Conservation (phyloP, 1,140 invertebrate genomes). For the Chelonus insularis region DNA sequence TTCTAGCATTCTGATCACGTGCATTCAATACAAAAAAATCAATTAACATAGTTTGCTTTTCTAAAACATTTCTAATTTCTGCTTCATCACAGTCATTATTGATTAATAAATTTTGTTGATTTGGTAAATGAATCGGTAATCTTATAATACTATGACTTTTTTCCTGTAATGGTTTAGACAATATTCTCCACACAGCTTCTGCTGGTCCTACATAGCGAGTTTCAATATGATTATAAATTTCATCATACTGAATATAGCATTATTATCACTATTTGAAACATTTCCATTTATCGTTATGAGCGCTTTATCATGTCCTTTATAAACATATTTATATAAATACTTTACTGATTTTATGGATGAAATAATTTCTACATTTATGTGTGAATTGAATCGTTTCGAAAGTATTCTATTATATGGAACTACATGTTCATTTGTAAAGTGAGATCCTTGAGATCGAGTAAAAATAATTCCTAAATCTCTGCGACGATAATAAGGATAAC, state of each 20-base stretch:
- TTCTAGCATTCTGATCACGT: no score
- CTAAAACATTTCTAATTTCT: no score
- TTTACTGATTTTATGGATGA: constrained; percentile 11
- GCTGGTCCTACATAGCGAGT: neutral
- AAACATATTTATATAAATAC: constrained; percentile 21
- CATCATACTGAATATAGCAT: neutral
- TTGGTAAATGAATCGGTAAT: neutral
- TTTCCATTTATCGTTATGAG: neutral
- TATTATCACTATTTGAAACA: neutral
- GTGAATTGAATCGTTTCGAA: constrained; percentile 8
- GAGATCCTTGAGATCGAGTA: neutral
- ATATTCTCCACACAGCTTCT: neutral
- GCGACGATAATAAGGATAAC: neutral
- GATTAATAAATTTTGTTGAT: neutral
- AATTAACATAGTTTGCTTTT: no score
- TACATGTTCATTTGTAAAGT: constrained; percentile 4
- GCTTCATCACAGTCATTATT: neutral
- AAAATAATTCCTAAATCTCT: constrained; percentile 1
- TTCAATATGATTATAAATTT: constrained; percentile 1
- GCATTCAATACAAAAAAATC: no score
- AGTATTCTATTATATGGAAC: constrained; percentile 20
- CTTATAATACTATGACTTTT: neutral
- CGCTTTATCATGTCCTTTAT: constrained; percentile 14
- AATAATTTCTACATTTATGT: constrained; percentile 22
- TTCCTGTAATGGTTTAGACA: neutral